phyloP scores from a whole-genome alignment of 2,888 invertebrate genomes.

The Graphium colonna region DNA sequence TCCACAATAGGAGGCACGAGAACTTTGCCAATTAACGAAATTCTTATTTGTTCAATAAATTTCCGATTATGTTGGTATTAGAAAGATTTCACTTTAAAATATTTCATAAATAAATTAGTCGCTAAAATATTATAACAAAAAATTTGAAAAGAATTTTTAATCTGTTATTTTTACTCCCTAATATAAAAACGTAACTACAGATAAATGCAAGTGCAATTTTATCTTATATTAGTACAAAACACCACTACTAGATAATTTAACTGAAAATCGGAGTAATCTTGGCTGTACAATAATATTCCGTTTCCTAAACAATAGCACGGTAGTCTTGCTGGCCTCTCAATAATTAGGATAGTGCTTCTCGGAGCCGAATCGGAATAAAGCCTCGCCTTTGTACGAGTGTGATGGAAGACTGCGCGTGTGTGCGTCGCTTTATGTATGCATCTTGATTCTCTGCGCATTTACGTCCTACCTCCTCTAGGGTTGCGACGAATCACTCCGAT shows the following conservation, averaged over 20 bases:
- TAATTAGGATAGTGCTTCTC: constrained; percentile 84
- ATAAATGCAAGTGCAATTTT: too few species aligned
- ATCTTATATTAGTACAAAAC: too few species aligned
- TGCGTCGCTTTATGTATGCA: constrained; percentile 42
- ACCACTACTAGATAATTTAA: constrained; percentile 1
- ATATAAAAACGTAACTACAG: too few species aligned
- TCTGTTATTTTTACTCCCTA: too few species aligned
- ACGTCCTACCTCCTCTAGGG: constrained; percentile 37
- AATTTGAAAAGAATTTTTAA: too few species aligned
- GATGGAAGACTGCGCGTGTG: constrained; percentile 42
- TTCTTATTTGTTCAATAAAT: neutral
- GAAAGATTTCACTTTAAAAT: too few species aligned
- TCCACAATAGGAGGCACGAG: neutral
- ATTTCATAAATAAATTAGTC: too few species aligned
- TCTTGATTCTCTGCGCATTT: constrained; percentile 61
- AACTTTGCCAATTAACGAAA: neutral
- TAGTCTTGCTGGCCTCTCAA: constrained; percentile 60
- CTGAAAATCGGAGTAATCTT: constrained; percentile 19
- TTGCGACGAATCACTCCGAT: constrained; percentile 25
- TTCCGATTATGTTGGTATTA: neutral
- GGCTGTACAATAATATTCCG: constrained; percentile 38
- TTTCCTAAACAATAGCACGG: constrained; percentile 51
- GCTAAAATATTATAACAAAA: too few species aligned
- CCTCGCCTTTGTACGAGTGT: constrained; percentile 62
- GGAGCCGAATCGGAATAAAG: constrained; percentile 74